Conservation (phyloP, 2,113 vertebrate species). For the Connochaetes taurinus region DNA sequence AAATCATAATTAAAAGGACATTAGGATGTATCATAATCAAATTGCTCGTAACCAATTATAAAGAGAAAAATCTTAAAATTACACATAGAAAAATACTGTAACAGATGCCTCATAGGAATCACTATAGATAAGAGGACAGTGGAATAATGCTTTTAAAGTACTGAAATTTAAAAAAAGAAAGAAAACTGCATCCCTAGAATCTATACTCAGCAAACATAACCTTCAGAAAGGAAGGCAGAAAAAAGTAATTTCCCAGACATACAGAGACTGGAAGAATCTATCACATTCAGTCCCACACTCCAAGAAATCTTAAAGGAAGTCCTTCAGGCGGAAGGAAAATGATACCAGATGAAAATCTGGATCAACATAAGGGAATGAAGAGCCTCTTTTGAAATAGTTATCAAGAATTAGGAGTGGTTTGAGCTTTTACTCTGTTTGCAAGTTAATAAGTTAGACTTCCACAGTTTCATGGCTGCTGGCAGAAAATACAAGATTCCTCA, state of each 20-base stretch:
- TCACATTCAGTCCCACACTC: neutral
- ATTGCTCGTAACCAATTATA: neutral
- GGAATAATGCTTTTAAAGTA: neutral
- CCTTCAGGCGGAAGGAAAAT: neutral
- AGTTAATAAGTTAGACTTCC: neutral
- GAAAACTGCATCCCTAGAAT: neutral
- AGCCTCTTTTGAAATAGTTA: neutral
- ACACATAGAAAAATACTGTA: neutral
- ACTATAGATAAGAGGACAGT: neutral
- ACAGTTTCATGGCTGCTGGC: neutral
- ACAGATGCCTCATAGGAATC: neutral
- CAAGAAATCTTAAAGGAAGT: neutral
- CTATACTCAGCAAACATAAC: neutral
- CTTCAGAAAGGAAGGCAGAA: neutral
- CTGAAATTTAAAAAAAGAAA: neutral
- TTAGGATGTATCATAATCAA: neutral
- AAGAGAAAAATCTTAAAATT: neutral
- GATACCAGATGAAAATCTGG: neutral
- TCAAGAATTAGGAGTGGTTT: neutral
- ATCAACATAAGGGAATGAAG: neutral
- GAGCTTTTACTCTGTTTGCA: neutral
- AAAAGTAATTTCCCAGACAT: neutral
- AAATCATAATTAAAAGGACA: neutral
- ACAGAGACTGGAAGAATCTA: neutral
- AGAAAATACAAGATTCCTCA: neutral